phyloP scores from a whole-genome alignment of 2,797 vertebrate species.

The Smutsia gigantea region DNA sequence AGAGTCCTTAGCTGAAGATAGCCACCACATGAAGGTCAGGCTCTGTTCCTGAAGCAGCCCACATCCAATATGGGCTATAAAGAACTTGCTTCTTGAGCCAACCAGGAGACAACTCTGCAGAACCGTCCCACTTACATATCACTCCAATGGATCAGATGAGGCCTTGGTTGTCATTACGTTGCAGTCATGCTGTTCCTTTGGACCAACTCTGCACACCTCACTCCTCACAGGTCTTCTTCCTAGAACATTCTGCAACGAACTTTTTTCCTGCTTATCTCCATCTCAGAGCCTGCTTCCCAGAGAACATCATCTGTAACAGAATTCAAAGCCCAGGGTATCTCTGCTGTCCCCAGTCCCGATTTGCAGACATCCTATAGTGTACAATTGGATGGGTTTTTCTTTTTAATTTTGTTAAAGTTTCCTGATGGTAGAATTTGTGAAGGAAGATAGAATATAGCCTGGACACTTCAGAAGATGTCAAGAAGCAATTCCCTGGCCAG shows the following conservation, averaged over 20 bases:
- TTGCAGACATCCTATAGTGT: fast-evolving
- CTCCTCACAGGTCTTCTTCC: not conserved
- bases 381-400: not conserved
- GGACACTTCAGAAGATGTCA: not conserved
- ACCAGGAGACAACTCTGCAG: not conserved
- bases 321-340: not conserved
- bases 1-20: not conserved
- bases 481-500: slow-evolving; percentile 24
- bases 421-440: not conserved
- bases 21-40: not conserved
- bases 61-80: not conserved
- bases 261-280: not conserved
- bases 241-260: not conserved
- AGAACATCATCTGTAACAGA: not conserved
- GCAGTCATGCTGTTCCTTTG: not conserved
- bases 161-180: not conserved
- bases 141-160: not conserved
- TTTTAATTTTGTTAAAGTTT: not conserved
- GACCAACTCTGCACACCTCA: not conserved
- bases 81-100: not conserved
- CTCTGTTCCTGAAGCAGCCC: not conserved
- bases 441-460: not conserved
- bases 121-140: not conserved
- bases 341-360: not conserved
- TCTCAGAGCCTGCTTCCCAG: not conserved